Percentiles rank a stretch among this genome's conserved stretches.
Evolutionary conservation across 2,113 vertebrate species (phyloP).

Genomic region (Callorhinus ursinus): DNA sequence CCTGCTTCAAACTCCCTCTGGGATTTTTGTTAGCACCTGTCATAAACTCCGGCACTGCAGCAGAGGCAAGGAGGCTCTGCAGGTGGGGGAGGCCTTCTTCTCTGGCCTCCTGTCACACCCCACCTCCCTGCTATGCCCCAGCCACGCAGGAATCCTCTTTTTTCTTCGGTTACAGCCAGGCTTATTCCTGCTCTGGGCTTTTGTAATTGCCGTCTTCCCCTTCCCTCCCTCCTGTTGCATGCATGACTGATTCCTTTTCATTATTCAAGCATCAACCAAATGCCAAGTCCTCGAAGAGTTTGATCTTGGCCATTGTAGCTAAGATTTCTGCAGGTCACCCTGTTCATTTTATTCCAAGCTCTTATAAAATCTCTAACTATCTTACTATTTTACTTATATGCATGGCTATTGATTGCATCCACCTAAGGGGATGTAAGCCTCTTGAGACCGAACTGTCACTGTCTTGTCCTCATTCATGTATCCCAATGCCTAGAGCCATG

Average conservation of each 20-base stretch:
- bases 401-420: neutral
- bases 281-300: neutral
- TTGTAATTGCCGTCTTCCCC: neutral
- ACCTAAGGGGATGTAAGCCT: neutral
- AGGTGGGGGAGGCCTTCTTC: neutral
- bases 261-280: neutral
- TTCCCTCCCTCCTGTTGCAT: neutral
- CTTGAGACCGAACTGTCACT: neutral
- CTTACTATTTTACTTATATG: neutral
- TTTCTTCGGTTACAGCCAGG: too few relatives aligned
- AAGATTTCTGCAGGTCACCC: neutral
- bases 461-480: neutral
- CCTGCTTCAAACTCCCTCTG: neutral
- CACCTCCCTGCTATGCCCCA: neutral
- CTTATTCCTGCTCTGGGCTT: neutral
- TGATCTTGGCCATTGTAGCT: neutral
- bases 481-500: neutral
- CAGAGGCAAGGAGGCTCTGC: neutral
- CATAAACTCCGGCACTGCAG: neutral
- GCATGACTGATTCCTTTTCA: neutral
- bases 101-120: fast-evolving
- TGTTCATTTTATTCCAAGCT: neutral
- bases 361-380: neutral
- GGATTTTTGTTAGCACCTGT: neutral
- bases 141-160: neutral